Evolutionary conservation across 2,888 invertebrate species (phyloP), one percentile per base, ranked within the genome.

Genomic region (Lithosia quadra): DNA sequence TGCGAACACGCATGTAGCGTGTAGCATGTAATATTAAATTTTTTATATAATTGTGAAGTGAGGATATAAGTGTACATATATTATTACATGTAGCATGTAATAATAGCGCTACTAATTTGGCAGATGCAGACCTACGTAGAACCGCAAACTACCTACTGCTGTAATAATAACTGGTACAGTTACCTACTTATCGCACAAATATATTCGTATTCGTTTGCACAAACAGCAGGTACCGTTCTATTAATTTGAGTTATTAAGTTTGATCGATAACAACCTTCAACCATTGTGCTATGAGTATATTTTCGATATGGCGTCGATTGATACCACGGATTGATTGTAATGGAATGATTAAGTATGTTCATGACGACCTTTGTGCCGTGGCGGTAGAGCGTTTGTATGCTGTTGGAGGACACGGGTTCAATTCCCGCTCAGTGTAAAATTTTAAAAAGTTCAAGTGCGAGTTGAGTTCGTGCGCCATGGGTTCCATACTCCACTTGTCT

Each of bases 191-290:
- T 39, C 60, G 60, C 9, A 15, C n/a, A 60, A 21, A 36, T 22
- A 11, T 43, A 49, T n/a, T 59, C 58, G 13, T 13, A 8, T 15
- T 36, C 2, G n/a, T 59, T 15, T 59, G n/a, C 36, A 34, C 2
- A 22, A 33, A 60, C 0, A 60, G n/a, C n/a, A n/a, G n/a, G 36
- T 15, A 59, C n/a, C 34, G 34, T 8, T 36, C 22, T 3, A 13
- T 34, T 60, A 36, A 36, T 60, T 58, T 59, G 21, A n/a, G 59
- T 36, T 59, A 59, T 59, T 59, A n/a, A 21, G 21, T 34, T 59
- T 34, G 34, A 59, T 34, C 34, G 21, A 21, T 43, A 36, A 22
- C 36, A 9, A 7, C 36, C 36, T 60, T 60, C 22, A 60, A 18
- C 15, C 22, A 8, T 10, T 39, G 15, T 21, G 21, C 22, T 58